Conservation (phyloP, 2,888 invertebrate genomes). For the Ametastegia equiseti region DNA sequence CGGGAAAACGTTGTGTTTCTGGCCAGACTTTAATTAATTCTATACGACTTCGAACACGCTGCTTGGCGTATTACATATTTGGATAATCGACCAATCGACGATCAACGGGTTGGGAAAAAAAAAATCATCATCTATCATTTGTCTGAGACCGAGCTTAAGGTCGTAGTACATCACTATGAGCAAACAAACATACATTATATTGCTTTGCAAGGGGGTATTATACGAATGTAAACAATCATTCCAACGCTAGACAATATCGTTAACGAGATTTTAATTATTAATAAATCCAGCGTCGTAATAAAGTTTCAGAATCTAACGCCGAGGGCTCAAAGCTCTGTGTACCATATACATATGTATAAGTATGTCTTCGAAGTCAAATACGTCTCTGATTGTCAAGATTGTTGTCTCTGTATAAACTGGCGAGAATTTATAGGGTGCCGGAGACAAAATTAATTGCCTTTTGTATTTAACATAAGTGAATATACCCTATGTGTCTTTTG, state of each 20-base stretch:
- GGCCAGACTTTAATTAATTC: neutral
- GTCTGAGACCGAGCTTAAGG: neutral
- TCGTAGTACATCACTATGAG: neutral
- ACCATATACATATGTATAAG: no score
- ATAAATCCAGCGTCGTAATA: neutral
- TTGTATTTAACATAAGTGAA: neutral
- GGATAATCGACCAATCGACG: neutral
- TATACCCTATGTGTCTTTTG: neutral
- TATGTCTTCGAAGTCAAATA: slow-evolving; percentile 3
- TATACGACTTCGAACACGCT: neutral
- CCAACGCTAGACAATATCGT: slow-evolving; percentile 3
- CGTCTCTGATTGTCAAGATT: slow-evolving; percentile 1
- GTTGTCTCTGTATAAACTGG: neutral
- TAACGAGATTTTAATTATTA: slow-evolving; percentile 34
- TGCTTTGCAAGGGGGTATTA: no score
- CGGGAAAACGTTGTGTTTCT: neutral
- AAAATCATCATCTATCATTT: neutral
- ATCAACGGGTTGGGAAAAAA: neutral
- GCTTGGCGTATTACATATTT: neutral
- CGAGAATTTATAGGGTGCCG: neutral
- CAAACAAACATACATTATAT: neutral
- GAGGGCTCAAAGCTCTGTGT: no score
- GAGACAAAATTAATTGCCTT: neutral
- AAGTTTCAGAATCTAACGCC: no score
- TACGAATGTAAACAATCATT: neutral